phyloP scores from a whole-genome alignment of 1,140 invertebrate genomes.

The Radopholus similis region DNA sequence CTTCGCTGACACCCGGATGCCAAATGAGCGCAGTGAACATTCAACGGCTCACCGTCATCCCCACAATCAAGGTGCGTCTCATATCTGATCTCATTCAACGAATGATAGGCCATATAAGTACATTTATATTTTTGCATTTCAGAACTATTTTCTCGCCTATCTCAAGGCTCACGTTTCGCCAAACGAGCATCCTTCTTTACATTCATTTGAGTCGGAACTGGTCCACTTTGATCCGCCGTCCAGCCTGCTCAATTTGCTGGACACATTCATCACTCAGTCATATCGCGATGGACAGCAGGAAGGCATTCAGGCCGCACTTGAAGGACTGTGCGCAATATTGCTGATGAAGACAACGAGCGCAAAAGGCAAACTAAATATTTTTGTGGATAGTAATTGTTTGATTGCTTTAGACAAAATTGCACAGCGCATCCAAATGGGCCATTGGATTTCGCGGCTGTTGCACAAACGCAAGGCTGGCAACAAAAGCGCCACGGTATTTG shows the following conservation, averaged over 20 bases:
- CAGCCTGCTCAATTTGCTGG: constrained; percentile 4
- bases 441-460: constrained; percentile 1
- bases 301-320: not conserved
- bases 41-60: not conserved
- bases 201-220: not conserved
- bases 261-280: constrained; percentile 5
- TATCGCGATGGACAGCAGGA: not conserved
- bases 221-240: constrained; percentile 20
- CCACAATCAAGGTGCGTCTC: not conserved
- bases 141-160: constrained; percentile 13
- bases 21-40: not conserved
- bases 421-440: constrained; percentile 11
- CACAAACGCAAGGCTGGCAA: not conserved
- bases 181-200: not conserved
- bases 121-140: not conserved
- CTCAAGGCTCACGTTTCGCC: not conserved
- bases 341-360: not conserved
- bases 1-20: too few species aligned
- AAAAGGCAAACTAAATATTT: not conserved
- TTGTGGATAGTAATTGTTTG: not conserved
- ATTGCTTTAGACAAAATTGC: not conserved
- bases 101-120: too few species aligned
- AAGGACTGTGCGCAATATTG: constrained; percentile 1
- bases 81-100: too few species aligned
- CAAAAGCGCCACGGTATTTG: not conserved